Base-by-base conservation (phyloP, 2,888 invertebrate species). In the Crocallis elinguaria region DNA sequence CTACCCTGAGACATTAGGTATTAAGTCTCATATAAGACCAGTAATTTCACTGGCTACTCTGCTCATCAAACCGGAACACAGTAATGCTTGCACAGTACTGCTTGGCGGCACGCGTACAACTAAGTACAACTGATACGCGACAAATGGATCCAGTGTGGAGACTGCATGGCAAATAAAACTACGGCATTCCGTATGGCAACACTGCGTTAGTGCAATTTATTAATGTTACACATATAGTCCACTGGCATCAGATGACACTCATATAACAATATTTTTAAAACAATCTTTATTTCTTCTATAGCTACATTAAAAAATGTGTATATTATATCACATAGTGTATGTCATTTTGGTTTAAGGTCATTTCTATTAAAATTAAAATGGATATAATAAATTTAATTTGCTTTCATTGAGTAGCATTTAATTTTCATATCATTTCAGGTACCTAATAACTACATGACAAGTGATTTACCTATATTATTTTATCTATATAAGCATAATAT, bases 281-380 rank as follows among this genome's bases (percentile, higher is more conserved):
- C 81, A 79, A 82, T 79, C n/a, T 48, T 68, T 58, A 49, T 49
- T 46, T 48, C 75, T 73, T 64, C 71, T 76, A 67, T 58, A 77
- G 67, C 88, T 90, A 89, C 83, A 66, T 79, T 84, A 77, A 86
- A 82, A 88, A 88, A 86, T 86, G 88, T 89, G 86, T 90, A 88
- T 87, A 88, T 76, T 74, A 74, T 89, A 90, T 89, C 88, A 89
- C 88, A 89, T 86, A 79, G 77, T 79, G 76, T 83, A 82, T 81
- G 77, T 78, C 42, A 53, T 73, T 76, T 64, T 66, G 66, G 60
- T 61, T 75, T 71, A 43, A 12, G 21, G 30, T 36, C 19, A 9
- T 67, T n/a, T 68, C 67, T 58, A 64, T 60, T 59, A 50, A 37
- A 56, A 56, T 67, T 56, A 57, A 60, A 61, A 63, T 60, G 57